phyloP scores from a whole-genome alignment of 2,113 vertebrate genomes.

The Chamaea fasciata region DNA sequence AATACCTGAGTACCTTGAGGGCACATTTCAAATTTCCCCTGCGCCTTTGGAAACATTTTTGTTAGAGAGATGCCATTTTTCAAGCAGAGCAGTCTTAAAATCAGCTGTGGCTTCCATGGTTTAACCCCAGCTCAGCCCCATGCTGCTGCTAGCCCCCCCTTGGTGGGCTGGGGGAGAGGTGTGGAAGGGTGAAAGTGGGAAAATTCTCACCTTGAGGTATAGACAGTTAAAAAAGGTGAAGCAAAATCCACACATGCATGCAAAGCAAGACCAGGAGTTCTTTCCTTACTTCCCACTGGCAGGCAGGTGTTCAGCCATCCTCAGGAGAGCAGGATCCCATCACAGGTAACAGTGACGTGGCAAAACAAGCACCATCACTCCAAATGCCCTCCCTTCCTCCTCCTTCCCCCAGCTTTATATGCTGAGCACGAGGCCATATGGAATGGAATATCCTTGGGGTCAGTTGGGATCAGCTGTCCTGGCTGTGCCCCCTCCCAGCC shows the following conservation, averaged over 20 bases:
- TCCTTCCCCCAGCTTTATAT: neutral
- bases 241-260: neutral
- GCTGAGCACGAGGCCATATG: neutral
- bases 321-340: neutral
- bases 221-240: neutral
- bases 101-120: neutral
- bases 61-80: neutral
- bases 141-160: neutral
- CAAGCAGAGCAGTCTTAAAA: neutral
- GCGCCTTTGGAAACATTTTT: neutral
- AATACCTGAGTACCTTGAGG: neutral
- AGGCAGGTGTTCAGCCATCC: neutral
- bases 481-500: neutral
- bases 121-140: neutral
- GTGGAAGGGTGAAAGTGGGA: neutral
- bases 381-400: neutral
- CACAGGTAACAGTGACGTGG: fast-evolving
- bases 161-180: neutral
- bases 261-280: neutral
- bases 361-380: neutral
- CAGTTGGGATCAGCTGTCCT: neutral
- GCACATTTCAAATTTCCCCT: neutral
- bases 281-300: neutral
- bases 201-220: neutral
- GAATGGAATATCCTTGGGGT: neutral